A percentile compares a stretch with the other conserved stretches of the same genome.
These are phyloP conservation scores for Andricus quercusramuli DNA, from an alignment of 2,888 invertebrate species.

Conservation along the genomic window DNA sequence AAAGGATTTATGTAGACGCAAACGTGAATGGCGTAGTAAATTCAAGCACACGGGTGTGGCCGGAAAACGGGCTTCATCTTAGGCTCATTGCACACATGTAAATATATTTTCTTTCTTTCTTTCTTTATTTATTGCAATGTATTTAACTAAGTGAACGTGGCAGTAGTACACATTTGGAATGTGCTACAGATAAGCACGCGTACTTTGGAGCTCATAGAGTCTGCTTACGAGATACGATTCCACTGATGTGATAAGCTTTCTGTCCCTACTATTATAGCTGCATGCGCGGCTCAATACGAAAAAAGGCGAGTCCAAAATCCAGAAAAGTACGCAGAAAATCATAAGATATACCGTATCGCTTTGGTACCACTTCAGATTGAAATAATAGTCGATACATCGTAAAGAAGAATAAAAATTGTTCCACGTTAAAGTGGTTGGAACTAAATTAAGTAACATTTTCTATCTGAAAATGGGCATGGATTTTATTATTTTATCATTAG, in stretches of 20 bases:
- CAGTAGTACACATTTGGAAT: no score
- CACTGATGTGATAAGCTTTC: constrained; percentile 6
- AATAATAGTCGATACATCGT: no score
- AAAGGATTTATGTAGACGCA: constrained; percentile 67
- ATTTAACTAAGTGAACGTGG: not conserved
- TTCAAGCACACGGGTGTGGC: constrained; percentile 66
- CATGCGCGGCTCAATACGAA: not conserved
- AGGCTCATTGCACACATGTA: not conserved
- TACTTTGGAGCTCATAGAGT: not conserved
- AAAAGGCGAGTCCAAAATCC: not conserved
- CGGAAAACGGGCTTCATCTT: constrained; percentile 54
- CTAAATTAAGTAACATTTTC: no score
- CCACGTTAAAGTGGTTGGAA: no score
- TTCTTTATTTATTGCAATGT: not conserved
- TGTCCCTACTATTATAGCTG: not conserved
- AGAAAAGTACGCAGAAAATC: no score
- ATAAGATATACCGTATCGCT: no score
- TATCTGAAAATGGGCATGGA: no score
- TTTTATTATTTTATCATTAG: no score
- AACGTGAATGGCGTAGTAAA: constrained; percentile 70
- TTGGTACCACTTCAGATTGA: no score
- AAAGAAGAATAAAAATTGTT: no score
- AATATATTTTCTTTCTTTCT: constrained; percentile 2
- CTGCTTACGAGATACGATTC: constrained; percentile 24
- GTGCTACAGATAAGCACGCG: no score